Evolutionary conservation across 2,797 vertebrate genomes (phyloP).

Genomic region (Vultur gryphus): DNA sequence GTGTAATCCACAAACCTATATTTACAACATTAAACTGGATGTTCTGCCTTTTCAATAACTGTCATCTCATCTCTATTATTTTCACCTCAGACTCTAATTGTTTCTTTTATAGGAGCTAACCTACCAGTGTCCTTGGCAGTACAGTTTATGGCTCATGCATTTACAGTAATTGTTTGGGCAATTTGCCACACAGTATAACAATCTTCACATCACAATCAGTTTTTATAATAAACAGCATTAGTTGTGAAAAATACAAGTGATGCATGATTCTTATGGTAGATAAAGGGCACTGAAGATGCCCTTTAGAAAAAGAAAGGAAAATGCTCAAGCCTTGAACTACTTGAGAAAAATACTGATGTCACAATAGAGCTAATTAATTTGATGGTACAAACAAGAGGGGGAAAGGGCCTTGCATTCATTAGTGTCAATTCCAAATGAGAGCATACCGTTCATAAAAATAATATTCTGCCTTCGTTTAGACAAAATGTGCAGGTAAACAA

Average conservation of each 20-base stretch:
- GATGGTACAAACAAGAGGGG: slow-evolving; percentile 56
- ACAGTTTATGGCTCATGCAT: slow-evolving; percentile 59
- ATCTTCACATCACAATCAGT: slow-evolving; percentile 50
- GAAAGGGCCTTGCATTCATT: slow-evolving; percentile 60
- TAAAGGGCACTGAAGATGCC: slow-evolving; percentile 56
- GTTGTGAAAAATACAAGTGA: slow-evolving; percentile 56
- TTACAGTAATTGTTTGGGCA: slow-evolving; percentile 70
- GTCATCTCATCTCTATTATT: slow-evolving; percentile 62
- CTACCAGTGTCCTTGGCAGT: slow-evolving; percentile 67
- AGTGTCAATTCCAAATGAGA: slow-evolving; percentile 56
- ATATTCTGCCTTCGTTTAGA: slow-evolving; percentile 26
- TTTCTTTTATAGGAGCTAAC: slow-evolving; percentile 70
- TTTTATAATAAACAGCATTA: slow-evolving; percentile 66
- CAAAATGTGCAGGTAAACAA: slow-evolving; percentile 48
- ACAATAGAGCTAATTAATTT: slow-evolving; percentile 66
- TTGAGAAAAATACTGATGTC: slow-evolving; percentile 45
- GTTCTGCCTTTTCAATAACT: slow-evolving; percentile 65
- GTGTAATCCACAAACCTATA: slow-evolving; percentile 58
- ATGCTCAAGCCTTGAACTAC: slow-evolving; percentile 41
- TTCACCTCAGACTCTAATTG: slow-evolving; percentile 70
- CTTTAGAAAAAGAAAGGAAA: slow-evolving; percentile 56
- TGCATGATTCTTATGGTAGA: slow-evolving; percentile 28
- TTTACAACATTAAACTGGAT: slow-evolving; percentile 59
- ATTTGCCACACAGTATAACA: slow-evolving; percentile 60
- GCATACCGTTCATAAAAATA: slow-evolving; percentile 6